Evolutionary conservation across 2,888 invertebrate species (phyloP), one percentile per base, ranked within the genome.

Genomic region (Therioaphis trifolii): DNA sequence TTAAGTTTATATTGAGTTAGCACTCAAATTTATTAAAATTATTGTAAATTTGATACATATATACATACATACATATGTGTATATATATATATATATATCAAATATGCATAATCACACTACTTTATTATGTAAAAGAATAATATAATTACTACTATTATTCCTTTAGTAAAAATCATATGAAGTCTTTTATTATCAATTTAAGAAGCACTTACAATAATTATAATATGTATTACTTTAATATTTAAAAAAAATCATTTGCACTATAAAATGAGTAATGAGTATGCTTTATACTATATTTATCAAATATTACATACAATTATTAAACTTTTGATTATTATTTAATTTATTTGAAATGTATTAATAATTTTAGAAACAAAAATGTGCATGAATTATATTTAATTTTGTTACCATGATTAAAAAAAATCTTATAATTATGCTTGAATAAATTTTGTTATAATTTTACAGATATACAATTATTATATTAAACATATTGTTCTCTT

Each of bases 361-460:
- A 61, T 80, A 61, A 80, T 72, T 72, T 79, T 35, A 71, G 58
- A 80, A 61, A 79, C 27, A 79, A 78, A 66, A 58, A 72, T 80
- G 21, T 69, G 71, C 71, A 80, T 71, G 69, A 78, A 80, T 43
- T 27, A 79, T 79, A 58, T 61, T 71, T 43, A 80, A 61, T 71
- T 72, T 80, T 80, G 80, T 80, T 80, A 80, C 80, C 80, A 80
- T 61, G 43, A 72, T 80, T 80, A 80, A 71, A 76, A 78, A 58
- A n/a, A 80, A n/a, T n/a, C n/a, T n/a, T 78, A 76, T 49, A 18
- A 40, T 69, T 79, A 72, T 80, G 52, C 79, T 71, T 71, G 46
- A 80, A 61, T 80, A 72, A 29, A 61, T 72, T 69, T 46, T 80
- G 77, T 79, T 79, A 79, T 79, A 79, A 79, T 69, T 69, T 55